These are phyloP conservation scores for Alectoris magna DNA, from an alignment of 2,797 vertebrate species.

Conservation along the genomic window DNA sequence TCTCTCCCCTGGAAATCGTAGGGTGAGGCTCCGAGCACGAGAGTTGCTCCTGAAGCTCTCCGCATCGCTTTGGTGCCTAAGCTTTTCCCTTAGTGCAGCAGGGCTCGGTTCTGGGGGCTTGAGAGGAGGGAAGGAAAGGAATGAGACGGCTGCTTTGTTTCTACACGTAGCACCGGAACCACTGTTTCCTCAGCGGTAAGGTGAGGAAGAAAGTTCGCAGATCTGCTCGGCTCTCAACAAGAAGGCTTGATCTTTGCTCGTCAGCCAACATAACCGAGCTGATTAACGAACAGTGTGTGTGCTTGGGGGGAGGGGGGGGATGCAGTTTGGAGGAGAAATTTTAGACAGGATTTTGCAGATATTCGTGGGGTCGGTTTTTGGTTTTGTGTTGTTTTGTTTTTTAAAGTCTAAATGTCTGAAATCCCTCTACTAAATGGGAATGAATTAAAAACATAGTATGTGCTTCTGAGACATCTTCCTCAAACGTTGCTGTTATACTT, in stretches of 20 bases:
- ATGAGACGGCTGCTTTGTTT: not conserved
- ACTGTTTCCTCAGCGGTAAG: not conserved
- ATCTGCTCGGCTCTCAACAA: not conserved
- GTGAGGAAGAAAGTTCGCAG: not conserved
- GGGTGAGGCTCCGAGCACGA: accelerated
- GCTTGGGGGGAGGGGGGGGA: too few relatives aligned
- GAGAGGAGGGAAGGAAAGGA: too few relatives aligned
- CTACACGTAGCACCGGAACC: not conserved
- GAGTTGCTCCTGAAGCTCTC: not conserved
- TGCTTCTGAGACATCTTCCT: not conserved
- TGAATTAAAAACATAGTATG: not conserved
- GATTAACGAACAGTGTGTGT: not conserved
- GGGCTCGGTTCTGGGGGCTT: accelerated
- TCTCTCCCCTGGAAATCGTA: too few relatives aligned
- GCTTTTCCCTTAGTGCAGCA: accelerated
- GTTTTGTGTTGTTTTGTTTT: not conserved
- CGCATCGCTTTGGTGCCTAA: too few relatives aligned
- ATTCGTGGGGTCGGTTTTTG: too few relatives aligned
- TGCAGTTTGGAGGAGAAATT: not conserved
- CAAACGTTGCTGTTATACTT: not conserved
- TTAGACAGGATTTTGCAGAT: accelerated
- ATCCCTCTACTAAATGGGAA: not conserved
- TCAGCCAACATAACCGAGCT: not conserved
- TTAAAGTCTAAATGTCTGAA: accelerated
- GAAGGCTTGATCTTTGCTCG: not conserved